Conservation (phyloP, 2,113 vertebrate genomes). For the Dinomys branickii region DNA sequence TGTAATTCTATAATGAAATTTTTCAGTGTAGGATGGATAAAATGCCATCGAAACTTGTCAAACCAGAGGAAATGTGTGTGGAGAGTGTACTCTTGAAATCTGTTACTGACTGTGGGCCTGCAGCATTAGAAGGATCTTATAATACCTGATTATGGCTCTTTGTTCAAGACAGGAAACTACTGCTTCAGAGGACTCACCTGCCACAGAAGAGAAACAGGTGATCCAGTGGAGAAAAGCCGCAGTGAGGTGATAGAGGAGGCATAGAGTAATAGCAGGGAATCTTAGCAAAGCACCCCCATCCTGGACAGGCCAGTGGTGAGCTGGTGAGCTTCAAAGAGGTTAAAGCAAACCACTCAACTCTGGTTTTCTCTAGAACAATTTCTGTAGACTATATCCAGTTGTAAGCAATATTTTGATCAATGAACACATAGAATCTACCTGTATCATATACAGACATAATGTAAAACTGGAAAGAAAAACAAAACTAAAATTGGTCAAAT, state of each 20-base stretch:
- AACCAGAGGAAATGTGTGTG: not conserved
- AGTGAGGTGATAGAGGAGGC: not conserved
- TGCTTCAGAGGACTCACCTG: accelerated
- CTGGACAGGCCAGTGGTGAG: accelerated
- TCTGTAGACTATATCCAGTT: not conserved
- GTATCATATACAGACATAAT: not conserved
- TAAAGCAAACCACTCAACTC: not conserved
- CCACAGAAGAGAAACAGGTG: not conserved
- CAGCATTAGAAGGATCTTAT: accelerated
- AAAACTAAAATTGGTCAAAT: not conserved
- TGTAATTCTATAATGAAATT: not conserved
- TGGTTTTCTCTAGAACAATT: accelerated
- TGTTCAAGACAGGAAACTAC: not conserved
- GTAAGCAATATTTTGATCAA: not conserved
- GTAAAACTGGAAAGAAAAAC: not conserved
- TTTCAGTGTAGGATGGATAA: not conserved
- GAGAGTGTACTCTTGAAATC: not conserved
- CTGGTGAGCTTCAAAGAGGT: not conserved
- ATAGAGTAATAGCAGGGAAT: not conserved
- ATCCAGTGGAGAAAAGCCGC: not conserved
- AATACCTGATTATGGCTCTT: not conserved
- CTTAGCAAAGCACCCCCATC: not conserved
- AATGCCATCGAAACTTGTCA: not conserved
- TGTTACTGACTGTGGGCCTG: not conserved
- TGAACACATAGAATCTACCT: accelerated